Conservation (phyloP, 1,140 invertebrate species). For the Cyclargus thomasi region DNA sequence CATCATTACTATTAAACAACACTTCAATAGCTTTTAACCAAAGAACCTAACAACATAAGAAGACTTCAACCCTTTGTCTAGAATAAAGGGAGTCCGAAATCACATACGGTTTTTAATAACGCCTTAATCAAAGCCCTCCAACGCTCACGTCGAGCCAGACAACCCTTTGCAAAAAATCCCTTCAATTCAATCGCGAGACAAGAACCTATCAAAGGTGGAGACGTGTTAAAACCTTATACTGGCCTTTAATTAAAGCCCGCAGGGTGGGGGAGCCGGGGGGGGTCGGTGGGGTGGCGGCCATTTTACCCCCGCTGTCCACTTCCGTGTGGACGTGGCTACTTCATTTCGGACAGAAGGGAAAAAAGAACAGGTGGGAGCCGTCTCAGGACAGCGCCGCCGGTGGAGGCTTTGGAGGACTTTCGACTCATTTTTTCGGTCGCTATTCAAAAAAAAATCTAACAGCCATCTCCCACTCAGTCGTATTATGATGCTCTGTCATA, state of each 20-base stretch:
- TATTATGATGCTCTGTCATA: no score
- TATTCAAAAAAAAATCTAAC: no score
- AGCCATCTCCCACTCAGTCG: no score
- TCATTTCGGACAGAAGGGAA: constrained; percentile 57
- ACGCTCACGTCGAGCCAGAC: constrained; percentile 24
- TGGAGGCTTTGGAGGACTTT: constrained; percentile 23
- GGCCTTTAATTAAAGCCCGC: constrained; percentile 64
- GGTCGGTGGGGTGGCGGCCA: constrained; percentile 38
- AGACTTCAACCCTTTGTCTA: neutral
- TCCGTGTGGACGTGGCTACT: constrained; percentile 59
- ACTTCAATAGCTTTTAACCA: no score
- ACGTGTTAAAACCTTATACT: constrained; percentile 65
- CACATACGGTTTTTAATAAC: constrained; percentile 23
- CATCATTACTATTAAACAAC: no score
- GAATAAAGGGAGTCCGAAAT: neutral
- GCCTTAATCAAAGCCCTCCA: constrained; percentile 32
- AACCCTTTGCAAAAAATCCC: constrained; percentile 56
- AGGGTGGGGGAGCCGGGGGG: constrained; percentile 20
- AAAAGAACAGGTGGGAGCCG: constrained; percentile 48
- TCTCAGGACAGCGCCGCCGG: constrained; percentile 33
- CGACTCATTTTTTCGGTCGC: neutral
- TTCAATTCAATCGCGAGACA: constrained; percentile 47
- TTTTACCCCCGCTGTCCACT: constrained; percentile 50
- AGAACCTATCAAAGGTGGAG: constrained; percentile 63
- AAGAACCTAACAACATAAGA: neutral